Conservation (phyloP, 1,140 invertebrate genomes). For the Helicoverpa armigera region DNA sequence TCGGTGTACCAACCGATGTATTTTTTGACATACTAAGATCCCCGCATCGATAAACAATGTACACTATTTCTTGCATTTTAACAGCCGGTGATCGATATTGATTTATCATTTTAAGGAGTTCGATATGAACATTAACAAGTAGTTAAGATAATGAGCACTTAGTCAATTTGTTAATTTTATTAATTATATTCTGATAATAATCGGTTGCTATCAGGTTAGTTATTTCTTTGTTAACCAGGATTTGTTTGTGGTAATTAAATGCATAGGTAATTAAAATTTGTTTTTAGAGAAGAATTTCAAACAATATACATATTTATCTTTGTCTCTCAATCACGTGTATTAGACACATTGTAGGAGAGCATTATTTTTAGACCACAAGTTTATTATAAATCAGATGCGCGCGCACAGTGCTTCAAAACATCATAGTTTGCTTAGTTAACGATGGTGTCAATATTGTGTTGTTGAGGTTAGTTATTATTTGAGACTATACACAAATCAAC, state of each 20-base stretch:
- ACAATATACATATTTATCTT: background rate
- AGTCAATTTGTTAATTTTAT: conserved; percentile 8
- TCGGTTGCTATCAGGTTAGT: background rate
- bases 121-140: background rate
- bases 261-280: background rate
- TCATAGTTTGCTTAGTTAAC: conserved; percentile 57
- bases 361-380: conserved; percentile 53
- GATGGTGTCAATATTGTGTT: conserved; percentile 59
- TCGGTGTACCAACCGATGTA: too few relatives aligned
- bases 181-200: conserved; percentile 26
- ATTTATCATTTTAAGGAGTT: too few relatives aligned
- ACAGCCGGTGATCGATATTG: background rate
- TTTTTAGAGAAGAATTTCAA: background rate
- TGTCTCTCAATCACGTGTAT: conserved; percentile 13
- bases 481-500: background rate
- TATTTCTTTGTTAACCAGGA: background rate
- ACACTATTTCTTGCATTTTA: background rate
- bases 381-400: conserved; percentile 31
- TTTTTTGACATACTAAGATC: too few relatives aligned
- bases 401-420: conserved; percentile 48
- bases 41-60: too few relatives aligned
- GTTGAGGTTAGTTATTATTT: conserved; percentile 56
- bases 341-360: conserved; percentile 34
- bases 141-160: conserved; percentile 11
- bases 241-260: background rate